Base-by-base conservation (phyloP, 1,140 invertebrate species). In the Drosophila pandora region DNA sequence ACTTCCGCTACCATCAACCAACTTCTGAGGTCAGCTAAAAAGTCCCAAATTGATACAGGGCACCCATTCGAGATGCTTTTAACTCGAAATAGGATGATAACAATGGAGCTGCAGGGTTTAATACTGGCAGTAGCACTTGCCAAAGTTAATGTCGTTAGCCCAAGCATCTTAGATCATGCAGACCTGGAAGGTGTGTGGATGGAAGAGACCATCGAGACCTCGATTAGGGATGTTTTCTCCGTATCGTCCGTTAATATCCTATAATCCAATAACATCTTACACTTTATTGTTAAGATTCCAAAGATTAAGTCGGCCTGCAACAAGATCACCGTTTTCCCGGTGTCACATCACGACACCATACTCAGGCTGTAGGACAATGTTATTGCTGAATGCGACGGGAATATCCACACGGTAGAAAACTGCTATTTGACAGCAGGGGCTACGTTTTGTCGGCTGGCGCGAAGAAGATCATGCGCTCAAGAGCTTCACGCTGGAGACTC, bases 81-180 rank as follows among this genome's bases (percentile, higher is more conserved):
- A 28, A 28, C 25, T 37, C 48, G 61, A 21, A 65, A 72, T n/a
- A 72, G 61, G 55, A 71, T 71, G 47, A 9, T 71, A 5, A 54
- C 13, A 43, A 41, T 41, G 39, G 39, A 41, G 39, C 13, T 71
- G 17, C 43, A 63, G 32, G 17, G 17, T 17, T 17, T 17, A 17
- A 17, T 17, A 17, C 17, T 17, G 17, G 17, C 17, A 17, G 17
- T 17, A 17, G 17, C 17, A 0, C 17, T 17, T 17, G 17, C 17
- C 17, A 17, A 17, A 17, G 17, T 17, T 17, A 17, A 17, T 17
- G 17, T 17, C 17, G 17, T 17, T 17, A 17, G 47, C 47, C 63
- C 63, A 25, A 67, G 55, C 30, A 73, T 73, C 61, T 45, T 73
- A 28, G 63, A 67, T 17, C 62, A 73, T 34, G 17, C 45, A 49